phyloP scores from a whole-genome alignment of 2,113 vertebrate species.

The Eudyptes chrysolophus region DNA sequence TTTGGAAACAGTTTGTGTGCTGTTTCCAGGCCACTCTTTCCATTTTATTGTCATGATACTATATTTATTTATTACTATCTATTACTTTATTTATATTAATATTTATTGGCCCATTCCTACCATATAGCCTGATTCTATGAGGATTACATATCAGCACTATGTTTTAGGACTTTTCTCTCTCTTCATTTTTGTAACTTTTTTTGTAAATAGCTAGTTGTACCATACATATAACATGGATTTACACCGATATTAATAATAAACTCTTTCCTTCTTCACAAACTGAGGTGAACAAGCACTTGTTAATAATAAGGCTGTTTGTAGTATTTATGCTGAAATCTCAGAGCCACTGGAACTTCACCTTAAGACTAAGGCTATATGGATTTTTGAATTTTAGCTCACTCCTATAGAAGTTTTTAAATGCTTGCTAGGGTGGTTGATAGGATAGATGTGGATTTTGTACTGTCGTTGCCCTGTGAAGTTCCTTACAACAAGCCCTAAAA shows the following conservation, averaged over 20 bases:
- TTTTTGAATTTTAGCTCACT: background rate
- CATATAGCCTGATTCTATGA: background rate
- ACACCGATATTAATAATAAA: background rate
- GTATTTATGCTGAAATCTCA: background rate
- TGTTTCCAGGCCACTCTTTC: background rate
- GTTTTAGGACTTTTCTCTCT: background rate
- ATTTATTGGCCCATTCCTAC: background rate
- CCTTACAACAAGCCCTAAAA: background rate
- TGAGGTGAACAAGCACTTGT: background rate
- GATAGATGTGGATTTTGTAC: background rate
- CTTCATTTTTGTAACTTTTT: background rate
- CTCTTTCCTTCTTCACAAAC: background rate
- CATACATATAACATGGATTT: background rate
- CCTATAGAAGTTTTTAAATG: background rate
- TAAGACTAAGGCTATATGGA: background rate
- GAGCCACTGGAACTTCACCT: rapidly evolving
- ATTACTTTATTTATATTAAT: background rate
- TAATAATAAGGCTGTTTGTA: background rate
- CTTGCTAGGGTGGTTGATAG: background rate
- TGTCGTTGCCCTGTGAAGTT: background rate
- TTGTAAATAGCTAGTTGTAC: background rate
- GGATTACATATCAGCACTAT: background rate
- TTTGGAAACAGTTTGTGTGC: background rate
- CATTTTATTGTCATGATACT: background rate
- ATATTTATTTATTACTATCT: background rate